Percentiles rank a stretch among this genome's conserved stretches.
Conservation (phyloP, 2,888 invertebrate genomes). For the Temnothorax ravouxi region DNA sequence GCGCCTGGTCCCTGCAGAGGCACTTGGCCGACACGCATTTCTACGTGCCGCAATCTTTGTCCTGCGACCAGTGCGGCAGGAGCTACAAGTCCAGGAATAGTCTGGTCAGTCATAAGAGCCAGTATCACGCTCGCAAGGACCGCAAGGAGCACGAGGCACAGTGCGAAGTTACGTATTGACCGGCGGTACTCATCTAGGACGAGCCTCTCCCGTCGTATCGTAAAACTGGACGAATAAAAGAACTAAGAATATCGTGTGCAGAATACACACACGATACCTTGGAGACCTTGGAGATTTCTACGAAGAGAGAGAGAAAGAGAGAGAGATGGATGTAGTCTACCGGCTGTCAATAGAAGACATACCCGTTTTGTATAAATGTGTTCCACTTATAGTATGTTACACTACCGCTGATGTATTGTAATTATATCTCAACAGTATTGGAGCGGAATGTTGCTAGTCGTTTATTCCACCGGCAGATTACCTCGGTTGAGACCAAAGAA, state of each 20-base stretch:
- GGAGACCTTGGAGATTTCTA: conserved; percentile 6
- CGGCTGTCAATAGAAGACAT: conserved; percentile 4
- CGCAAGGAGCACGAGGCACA: conserved; percentile 79
- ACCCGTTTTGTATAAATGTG: conserved; percentile 11
- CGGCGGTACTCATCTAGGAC: conserved; percentile 17
- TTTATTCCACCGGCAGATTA: conserved; percentile 41
- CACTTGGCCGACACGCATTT: conserved; percentile 87
- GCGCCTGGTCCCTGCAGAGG: conserved; percentile 87
- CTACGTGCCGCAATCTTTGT: conserved; percentile 86
- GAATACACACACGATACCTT: not conserved
- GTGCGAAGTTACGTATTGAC: conserved; percentile 79
- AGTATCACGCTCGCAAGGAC: conserved; percentile 86
- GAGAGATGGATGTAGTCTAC: not conserved
- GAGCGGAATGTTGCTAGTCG: conserved; percentile 30
- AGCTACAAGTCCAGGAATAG: conserved; percentile 87
- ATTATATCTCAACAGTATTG: conserved; percentile 39
- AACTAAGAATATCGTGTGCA: conserved; percentile 3
- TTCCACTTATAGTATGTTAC: conserved; percentile 1
- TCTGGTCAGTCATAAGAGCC: conserved; percentile 87
- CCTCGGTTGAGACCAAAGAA: conserved; percentile 52
- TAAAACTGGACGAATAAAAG: conserved; percentile 29
- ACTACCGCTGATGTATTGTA: conserved; percentile 26
- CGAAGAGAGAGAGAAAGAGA: not conserved
- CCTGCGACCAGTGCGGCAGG: conserved; percentile 87
- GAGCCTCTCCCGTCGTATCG: conserved; percentile 26